phyloP scores from a whole-genome alignment of 2,888 invertebrate genomes.

The Acronicta alni region DNA sequence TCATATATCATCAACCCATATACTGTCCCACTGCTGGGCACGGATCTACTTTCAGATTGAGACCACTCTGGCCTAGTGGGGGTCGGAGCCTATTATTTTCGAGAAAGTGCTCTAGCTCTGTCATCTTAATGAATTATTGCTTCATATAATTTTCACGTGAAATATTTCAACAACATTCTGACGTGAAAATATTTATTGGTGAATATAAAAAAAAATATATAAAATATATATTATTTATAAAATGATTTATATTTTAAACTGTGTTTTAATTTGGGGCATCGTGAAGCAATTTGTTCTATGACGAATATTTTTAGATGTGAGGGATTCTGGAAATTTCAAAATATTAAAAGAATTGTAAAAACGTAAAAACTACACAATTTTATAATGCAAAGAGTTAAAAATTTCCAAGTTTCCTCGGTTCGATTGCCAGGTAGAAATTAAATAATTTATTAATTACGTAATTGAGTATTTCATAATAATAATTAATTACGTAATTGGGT shows the following conservation, averaged over 20 bases:
- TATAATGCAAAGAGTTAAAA: no score
- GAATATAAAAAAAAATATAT: slow-evolving; percentile 28
- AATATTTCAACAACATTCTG: slow-evolving; percentile 15
- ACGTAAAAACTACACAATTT: no score
- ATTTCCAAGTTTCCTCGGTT: no score
- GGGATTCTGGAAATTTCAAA: neutral
- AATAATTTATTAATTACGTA: no score
- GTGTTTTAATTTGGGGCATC: slow-evolving; percentile 5
- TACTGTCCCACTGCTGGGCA: no score
- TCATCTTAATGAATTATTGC: slow-evolving; percentile 30
- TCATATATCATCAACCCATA: no score
- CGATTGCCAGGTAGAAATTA: no score
- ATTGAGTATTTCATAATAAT: no score
- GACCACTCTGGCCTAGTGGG: no score
- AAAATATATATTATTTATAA: no score
- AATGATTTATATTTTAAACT: slow-evolving; percentile 3
- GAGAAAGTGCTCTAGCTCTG: slow-evolving; percentile 38
- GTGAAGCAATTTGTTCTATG: slow-evolving; percentile 14
- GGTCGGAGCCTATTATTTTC: neutral
- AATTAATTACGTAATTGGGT: no score
- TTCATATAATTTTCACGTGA: slow-evolving; percentile 25
- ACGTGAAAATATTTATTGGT: slow-evolving; percentile 14
- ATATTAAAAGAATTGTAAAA: slow-evolving; percentile 3
- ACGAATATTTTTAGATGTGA: neutral
- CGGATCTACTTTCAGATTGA: no score